Evolutionary conservation across 2,113 vertebrate species (phyloP).

Genomic region (Melanocharis versteri): DNA sequence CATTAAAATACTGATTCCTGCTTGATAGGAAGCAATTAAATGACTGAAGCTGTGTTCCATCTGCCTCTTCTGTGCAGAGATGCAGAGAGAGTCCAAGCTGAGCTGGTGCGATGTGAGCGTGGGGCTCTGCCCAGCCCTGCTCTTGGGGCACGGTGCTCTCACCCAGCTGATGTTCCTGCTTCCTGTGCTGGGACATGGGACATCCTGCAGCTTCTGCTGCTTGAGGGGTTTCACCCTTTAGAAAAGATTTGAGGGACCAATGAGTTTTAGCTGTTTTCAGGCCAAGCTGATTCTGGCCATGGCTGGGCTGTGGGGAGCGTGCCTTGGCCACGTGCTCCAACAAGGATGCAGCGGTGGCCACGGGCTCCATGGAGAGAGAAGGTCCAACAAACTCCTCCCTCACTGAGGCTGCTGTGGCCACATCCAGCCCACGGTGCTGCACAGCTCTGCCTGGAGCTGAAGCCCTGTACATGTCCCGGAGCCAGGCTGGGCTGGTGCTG

Average conservation of each 20-base stretch:
- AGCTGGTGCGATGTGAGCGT: rapidly evolving
- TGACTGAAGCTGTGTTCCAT: background rate
- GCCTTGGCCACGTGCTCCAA: rapidly evolving
- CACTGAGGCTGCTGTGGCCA: background rate
- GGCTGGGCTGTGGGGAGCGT: background rate
- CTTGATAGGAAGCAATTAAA: slow-evolving; percentile 23
- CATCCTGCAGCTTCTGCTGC: background rate
- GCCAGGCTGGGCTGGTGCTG: background rate
- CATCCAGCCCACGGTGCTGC: background rate
- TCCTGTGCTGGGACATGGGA: background rate
- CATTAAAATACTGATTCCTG: slow-evolving; percentile 8
- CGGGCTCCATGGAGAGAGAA: rapidly evolving
- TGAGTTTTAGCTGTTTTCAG: background rate
- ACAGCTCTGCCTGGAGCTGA: background rate
- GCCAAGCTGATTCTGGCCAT: background rate
- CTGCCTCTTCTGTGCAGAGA: background rate
- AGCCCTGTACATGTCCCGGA: rapidly evolving
- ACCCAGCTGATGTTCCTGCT: background rate
- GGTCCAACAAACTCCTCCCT: background rate
- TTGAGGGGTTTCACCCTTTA: background rate
- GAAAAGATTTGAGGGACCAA: background rate
- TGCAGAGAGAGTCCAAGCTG: background rate
- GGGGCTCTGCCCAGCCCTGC: background rate
- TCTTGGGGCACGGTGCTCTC: rapidly evolving
- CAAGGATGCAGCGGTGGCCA: background rate